A percentile compares a stretch with the other conserved stretches of the same genome.
phyloP scores from a whole-genome alignment of 2,113 vertebrate genomes.

The Cyprinodon variegatus region DNA sequence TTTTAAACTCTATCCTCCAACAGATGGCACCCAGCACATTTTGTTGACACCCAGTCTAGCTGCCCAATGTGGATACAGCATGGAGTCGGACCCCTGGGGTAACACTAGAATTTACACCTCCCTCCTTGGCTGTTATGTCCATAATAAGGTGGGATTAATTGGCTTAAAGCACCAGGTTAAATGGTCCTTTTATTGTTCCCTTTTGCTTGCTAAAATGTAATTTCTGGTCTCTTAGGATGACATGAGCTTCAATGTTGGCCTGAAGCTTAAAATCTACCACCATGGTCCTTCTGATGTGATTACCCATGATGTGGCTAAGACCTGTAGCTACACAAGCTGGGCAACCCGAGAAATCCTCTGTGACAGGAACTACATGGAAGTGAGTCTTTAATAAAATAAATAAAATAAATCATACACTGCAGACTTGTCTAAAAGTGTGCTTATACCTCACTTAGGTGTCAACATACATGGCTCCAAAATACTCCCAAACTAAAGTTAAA shows the following conservation, averaged over 20 bases:
- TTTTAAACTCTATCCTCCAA: not conserved
- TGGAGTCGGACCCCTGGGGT: constrained; percentile 79
- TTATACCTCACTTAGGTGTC: constrained; percentile 50
- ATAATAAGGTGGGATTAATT: constrained; percentile 58
- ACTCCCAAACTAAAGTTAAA: constrained; percentile 1
- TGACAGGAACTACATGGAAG: constrained; percentile 81
- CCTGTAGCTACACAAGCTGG: constrained; percentile 70
- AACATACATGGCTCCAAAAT: constrained; percentile 22
- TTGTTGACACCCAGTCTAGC: constrained; percentile 68
- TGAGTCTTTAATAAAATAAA: constrained; percentile 11
- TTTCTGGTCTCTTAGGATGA: constrained; percentile 46
- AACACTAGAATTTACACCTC: constrained; percentile 76
- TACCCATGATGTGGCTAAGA: constrained; percentile 57
- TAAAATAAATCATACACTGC: not conserved
- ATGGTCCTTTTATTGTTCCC: not conserved
- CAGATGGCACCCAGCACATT: constrained; percentile 68
- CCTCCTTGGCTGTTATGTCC: constrained; percentile 75
- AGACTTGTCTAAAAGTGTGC: not conserved
- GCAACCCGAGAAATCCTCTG: constrained; percentile 77
- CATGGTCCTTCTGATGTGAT: constrained; percentile 30
- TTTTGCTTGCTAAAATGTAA: not conserved
- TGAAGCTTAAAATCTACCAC: constrained; percentile 65
- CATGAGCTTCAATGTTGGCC: constrained; percentile 41
- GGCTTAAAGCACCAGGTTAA: not conserved
- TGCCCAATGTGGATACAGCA: constrained; percentile 79